phyloP scores from a whole-genome alignment of 2,113 vertebrate genomes.

The Tonatia bakeri region DNA sequence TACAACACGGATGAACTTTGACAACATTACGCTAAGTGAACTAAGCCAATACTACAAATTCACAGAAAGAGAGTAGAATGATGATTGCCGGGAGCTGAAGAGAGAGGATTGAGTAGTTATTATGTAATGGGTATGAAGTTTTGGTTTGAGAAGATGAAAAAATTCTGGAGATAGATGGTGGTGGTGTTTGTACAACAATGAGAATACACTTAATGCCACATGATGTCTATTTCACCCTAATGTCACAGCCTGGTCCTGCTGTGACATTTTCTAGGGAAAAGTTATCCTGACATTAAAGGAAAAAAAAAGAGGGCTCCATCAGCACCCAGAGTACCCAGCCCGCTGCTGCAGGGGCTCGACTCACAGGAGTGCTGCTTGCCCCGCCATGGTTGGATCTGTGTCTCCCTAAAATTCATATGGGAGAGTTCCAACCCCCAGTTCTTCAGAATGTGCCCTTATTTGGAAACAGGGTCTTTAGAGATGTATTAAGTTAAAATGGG shows the following conservation, averaged over 20 bases:
- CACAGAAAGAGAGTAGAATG: background rate
- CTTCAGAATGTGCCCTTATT: background rate
- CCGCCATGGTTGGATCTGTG: background rate
- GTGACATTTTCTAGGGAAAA: background rate
- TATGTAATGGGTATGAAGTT: background rate
- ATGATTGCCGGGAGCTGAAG: background rate
- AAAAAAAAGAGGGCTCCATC: background rate
- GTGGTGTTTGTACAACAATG: background rate
- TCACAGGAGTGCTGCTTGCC: fast-evolving
- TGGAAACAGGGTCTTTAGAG: background rate
- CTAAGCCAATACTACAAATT: background rate
- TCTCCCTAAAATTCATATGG: background rate
- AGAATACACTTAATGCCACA: too few relatives aligned
- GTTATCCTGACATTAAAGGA: background rate
- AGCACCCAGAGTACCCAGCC: background rate
- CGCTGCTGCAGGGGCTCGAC: fast-evolving
- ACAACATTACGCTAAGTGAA: background rate
- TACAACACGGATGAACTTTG: background rate
- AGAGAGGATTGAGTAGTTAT: too few relatives aligned
- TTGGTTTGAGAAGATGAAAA: background rate
- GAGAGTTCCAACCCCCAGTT: background rate
- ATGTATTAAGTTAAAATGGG: background rate
- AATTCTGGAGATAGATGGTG: background rate
- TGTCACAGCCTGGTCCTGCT: background rate
- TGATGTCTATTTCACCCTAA: background rate